Conservation (phyloP, 2,113 vertebrate genomes). For the Terrapene triunguis region DNA sequence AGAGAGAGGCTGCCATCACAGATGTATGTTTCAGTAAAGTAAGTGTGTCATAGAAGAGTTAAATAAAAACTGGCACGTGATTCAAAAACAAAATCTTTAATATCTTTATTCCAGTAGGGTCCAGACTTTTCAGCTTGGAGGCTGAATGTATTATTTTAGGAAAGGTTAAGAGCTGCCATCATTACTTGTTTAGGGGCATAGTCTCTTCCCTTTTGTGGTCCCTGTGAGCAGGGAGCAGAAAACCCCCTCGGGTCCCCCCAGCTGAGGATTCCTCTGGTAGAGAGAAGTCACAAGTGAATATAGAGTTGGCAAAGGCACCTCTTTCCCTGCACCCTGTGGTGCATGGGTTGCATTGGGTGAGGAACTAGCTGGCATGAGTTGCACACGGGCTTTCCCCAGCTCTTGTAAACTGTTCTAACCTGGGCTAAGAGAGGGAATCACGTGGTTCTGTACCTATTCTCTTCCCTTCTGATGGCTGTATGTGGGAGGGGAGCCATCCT, state of each 20-base stretch:
- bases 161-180: not conserved
- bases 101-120: not conserved
- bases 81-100: not conserved
- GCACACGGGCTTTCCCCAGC: not conserved
- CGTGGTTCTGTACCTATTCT: fast-evolving
- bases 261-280: not conserved
- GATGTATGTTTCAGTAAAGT: not conserved
- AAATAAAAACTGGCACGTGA: not conserved
- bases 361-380: not conserved
- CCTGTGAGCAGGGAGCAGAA: fast-evolving
- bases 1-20: not conserved
- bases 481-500: not conserved
- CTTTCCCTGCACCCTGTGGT: fast-evolving
- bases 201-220: not conserved
- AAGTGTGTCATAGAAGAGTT: not conserved
- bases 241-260: not conserved
- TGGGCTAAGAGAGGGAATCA: fast-evolving
- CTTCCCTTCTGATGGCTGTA: not conserved
- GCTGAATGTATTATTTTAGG: not conserved
- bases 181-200: fast-evolving
- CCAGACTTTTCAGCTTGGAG: not conserved
- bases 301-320: fast-evolving
- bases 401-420: fast-evolving
- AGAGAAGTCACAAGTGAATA: fast-evolving
- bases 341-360: not conserved